Evolutionary conservation across 1,140 invertebrate species (phyloP).

Genomic region (Zeugodacus cucurbitae): DNA sequence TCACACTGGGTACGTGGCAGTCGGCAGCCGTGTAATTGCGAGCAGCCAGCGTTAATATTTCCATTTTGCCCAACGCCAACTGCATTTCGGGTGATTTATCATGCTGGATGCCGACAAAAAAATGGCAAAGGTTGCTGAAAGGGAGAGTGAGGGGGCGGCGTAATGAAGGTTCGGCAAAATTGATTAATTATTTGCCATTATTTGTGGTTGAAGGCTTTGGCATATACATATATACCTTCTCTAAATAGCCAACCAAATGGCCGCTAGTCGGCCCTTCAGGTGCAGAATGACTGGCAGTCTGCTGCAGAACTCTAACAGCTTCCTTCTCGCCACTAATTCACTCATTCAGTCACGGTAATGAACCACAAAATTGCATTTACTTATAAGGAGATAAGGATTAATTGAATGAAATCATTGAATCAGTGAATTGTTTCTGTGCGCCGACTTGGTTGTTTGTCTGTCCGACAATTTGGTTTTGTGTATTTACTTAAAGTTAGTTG

Average conservation of each 20-base stretch:
- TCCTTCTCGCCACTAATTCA: neutral
- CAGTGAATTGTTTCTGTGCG: neutral
- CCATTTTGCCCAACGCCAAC: neutral
- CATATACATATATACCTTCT: neutral
- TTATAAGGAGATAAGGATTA: neutral
- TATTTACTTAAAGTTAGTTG: neutral
- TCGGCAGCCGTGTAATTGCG: neutral
- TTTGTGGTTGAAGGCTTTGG: neutral
- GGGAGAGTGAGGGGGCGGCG: neutral
- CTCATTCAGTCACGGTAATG: neutral
- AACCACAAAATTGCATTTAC: neutral
- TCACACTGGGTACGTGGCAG: neutral
- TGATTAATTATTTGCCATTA: slow-evolving; percentile 22
- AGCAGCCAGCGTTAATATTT: neutral
- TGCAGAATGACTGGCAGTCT: neutral
- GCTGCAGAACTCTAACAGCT: neutral
- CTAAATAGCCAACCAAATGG: neutral
- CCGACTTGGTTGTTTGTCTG: neutral
- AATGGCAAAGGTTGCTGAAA: neutral
- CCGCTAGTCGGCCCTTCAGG: neutral
- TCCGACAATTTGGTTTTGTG: neutral
- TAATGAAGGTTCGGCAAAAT: neutral
- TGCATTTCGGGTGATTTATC: neutral
- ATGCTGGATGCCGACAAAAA: neutral
- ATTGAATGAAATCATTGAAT: neutral